phyloP scores from a whole-genome alignment of 2,797 vertebrate genomes.

The Chelmon rostratus region DNA sequence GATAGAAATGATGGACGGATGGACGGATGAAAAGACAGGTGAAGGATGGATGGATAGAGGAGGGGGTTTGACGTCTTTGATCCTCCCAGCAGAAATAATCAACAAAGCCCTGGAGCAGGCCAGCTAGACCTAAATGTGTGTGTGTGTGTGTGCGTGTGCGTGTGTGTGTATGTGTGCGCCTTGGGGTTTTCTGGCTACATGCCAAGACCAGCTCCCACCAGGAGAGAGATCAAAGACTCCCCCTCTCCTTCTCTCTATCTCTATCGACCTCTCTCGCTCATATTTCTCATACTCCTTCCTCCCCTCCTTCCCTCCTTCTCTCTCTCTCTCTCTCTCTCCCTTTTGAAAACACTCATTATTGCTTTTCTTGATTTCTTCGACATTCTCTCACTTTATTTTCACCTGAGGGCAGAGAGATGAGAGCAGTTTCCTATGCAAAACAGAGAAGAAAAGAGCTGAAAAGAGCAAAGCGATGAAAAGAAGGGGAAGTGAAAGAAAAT shows the following conservation, averaged over 20 bases:
- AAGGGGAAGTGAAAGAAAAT: not conserved
- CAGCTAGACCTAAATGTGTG: conserved; percentile 59
- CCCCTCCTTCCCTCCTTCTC: conserved; percentile 4
- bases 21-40: conserved; percentile 49
- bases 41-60: conserved; percentile 50
- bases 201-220: conserved; percentile 82
- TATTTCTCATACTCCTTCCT: conserved; percentile 59
- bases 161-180: conserved; percentile 36
- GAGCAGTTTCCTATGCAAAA: conserved; percentile 59
- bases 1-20: too few relatives aligned
- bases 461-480: not conserved
- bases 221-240: conserved; percentile 85
- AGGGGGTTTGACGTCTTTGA: conserved; percentile 78
- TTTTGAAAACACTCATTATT: conserved; percentile 55
- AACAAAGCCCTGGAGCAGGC: conserved; percentile 83
- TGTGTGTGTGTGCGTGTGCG: conserved; percentile 43
- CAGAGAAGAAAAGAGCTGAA: conserved; percentile 12
- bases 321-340: not conserved
- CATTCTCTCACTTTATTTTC: conserved; percentile 28
- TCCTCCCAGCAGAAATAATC: conserved; percentile 89
- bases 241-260: conserved; percentile 38
- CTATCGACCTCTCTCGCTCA: conserved; percentile 53
- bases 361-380: conserved; percentile 47
- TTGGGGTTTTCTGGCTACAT: conserved; percentile 74
- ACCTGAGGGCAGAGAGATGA: conserved; percentile 41